Evolutionary conservation across 1,140 invertebrate species (phyloP).

Genomic region (Heliothis virescens): DNA sequence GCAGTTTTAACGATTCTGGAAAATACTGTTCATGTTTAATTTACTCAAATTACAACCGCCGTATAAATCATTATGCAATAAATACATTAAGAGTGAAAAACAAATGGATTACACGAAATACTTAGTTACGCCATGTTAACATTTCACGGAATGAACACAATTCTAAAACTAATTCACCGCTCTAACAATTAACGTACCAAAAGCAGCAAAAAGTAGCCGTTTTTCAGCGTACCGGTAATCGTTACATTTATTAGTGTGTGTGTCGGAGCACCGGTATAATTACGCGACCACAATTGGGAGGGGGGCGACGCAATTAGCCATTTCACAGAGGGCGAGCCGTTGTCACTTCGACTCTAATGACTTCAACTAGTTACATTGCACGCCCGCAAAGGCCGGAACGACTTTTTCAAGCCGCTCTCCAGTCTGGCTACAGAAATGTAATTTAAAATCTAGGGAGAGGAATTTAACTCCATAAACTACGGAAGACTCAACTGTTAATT

Average conservation of each 20-base stretch:
- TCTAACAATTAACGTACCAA: slow-evolving; percentile 8
- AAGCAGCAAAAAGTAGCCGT: slow-evolving; percentile 18
- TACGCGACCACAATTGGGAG: slow-evolving; percentile 52
- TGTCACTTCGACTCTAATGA: slow-evolving; percentile 59
- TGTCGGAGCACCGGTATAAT: slow-evolving; percentile 48
- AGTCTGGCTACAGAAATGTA: slow-evolving; percentile 32
- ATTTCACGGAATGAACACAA: background rate
- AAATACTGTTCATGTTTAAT: background rate
- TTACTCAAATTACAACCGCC: background rate
- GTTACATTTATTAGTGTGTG: slow-evolving; percentile 47
- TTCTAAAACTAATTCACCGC: slow-evolving; percentile 11
- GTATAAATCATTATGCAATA: too few relatives aligned
- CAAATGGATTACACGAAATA: background rate
- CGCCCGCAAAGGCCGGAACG: slow-evolving; percentile 42
- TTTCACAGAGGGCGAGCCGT: slow-evolving; percentile 53
- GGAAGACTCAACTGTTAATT: slow-evolving; percentile 21
- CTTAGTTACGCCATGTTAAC: too few relatives aligned
- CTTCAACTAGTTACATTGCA: slow-evolving; percentile 50
- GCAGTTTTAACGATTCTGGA: background rate
- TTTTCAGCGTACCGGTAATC: slow-evolving; percentile 36
- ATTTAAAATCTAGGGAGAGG: slow-evolving; percentile 33
- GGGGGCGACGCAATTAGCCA: slow-evolving; percentile 60
- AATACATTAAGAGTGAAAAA: too few relatives aligned
- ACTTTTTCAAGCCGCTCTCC: slow-evolving; percentile 42
- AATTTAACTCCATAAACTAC: slow-evolving; percentile 30